phyloP scores from a whole-genome alignment of 2,797 vertebrate species.

The Sphenopsis melanotis region DNA sequence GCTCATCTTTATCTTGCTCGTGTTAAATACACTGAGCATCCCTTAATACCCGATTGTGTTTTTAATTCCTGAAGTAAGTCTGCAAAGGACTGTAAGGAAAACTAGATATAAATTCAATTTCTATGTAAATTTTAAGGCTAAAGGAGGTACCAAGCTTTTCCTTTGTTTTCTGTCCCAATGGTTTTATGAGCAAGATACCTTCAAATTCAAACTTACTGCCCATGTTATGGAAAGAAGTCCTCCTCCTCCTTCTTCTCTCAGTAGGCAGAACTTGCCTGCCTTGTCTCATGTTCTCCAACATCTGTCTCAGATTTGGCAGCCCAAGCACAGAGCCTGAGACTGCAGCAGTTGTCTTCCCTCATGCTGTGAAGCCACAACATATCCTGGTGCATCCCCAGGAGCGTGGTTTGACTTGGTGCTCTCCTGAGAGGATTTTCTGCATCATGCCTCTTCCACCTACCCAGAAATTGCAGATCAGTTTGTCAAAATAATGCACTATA shows the following conservation, averaged over 20 bases:
- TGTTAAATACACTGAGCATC: background rate
- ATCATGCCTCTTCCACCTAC: rapidly evolving
- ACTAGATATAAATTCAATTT: background rate
- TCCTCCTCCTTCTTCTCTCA: background rate
- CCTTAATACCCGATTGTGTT: background rate
- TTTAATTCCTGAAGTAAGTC: background rate
- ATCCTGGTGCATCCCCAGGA: background rate
- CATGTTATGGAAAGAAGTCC: rapidly evolving
- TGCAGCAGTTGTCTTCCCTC: background rate
- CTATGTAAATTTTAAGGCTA: background rate
- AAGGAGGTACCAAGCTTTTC: background rate
- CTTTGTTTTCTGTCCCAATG: background rate
- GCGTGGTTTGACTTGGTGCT: rapidly evolving
- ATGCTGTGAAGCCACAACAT: background rate
- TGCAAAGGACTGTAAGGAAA: background rate
- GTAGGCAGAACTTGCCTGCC: background rate
- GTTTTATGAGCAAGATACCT: background rate
- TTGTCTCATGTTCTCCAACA: background rate
- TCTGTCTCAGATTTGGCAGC: background rate
- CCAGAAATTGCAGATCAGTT: background rate
- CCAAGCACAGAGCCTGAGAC: background rate
- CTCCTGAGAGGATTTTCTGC: background rate
- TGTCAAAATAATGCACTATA: background rate
- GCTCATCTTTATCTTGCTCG: background rate
- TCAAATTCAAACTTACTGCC: background rate